A percentile compares a stretch with the other conserved stretches of the same genome.
Conservation (phyloP, 2,888 invertebrate genomes). For the Crocallis elinguaria region DNA sequence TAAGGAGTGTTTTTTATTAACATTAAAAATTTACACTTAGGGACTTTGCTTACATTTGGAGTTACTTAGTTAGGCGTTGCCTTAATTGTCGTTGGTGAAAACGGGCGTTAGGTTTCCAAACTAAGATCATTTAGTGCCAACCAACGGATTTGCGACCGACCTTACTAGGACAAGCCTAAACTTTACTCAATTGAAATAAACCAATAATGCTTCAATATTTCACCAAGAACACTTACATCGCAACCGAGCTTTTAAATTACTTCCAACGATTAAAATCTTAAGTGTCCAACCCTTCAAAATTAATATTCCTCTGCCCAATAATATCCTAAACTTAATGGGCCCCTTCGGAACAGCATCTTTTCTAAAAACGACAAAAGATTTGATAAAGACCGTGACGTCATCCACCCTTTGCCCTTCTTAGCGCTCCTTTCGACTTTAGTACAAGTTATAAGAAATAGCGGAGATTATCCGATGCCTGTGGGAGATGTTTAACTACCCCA, state of each 20-base stretch:
- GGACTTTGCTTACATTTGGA: no score
- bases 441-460: conserved; percentile 6
- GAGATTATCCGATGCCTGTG: no score
- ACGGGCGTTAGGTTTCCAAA: no score
- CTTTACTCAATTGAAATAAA: no score
- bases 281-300: conserved; percentile 19
- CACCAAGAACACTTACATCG: background rate
- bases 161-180: no score
- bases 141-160: no score
- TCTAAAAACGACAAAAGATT: conserved; percentile 36
- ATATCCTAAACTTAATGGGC: conserved; percentile 16
- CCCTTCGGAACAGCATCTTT: conserved; percentile 19
- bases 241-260: background rate
- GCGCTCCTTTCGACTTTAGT: background rate
- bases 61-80: no score
- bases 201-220: background rate
- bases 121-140: no score
- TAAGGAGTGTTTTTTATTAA: no score
- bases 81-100: no score
- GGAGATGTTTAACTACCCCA: no score
- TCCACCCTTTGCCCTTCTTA: conserved; percentile 30
- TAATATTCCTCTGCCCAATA: conserved; percentile 21
- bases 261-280: conserved; percentile 9
- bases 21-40: no score
- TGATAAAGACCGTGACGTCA: conserved; percentile 40